Base-by-base conservation (phyloP, 23 tunicate species). In the Corella eumyota region DNA sequence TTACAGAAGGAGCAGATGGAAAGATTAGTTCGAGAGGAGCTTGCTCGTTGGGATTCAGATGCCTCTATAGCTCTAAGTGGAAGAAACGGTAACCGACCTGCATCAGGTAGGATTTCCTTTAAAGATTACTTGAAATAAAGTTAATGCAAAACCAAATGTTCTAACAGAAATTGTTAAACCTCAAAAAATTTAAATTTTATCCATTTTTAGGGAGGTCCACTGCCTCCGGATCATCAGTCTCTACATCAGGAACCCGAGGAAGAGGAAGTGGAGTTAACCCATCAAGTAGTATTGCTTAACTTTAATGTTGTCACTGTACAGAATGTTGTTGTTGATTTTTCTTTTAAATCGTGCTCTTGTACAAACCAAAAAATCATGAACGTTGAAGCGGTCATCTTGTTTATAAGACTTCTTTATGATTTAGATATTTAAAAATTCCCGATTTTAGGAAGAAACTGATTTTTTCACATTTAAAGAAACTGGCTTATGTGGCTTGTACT, bases 21-120 rank as follows among this genome's bases (percentile, higher is more conserved):
- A 31, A 34, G 91, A 26, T 60, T 81, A 34, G 91, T 81, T 33
- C 70, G 91, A 50, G 91, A 81, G 57, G 91, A 81, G 68, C 64
- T 81, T 20, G 91, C 68, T 25, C 55, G 68, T 20, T 81, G 91
- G 91, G 91, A 81, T 73, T 81, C 76, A 2, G 80, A 78, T 25
- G 61, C 88, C 19, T 79, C 88, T 23, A 62, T 71, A 33, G 64
- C 67, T 4, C 58, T 69, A 40, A 45, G 67, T 1, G 64, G 65
- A 45, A 48, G 78, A n/a, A 56, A 76, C 17, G 70, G 68, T 34
- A 71, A 34, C 53, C 61, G 88, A 64, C 88, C 88, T 7, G 31
- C 25, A 50, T 79, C 88, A 52, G 88, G 88, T 79, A 34, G 17
- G 35, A 51, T 51, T 7, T 51, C n/a, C n/a, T n/a, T n/a, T n/a